These are phyloP conservation scores for Carassius carassius DNA, from an alignment of 2,113 vertebrate genomes.

Conservation along the genomic window DNA sequence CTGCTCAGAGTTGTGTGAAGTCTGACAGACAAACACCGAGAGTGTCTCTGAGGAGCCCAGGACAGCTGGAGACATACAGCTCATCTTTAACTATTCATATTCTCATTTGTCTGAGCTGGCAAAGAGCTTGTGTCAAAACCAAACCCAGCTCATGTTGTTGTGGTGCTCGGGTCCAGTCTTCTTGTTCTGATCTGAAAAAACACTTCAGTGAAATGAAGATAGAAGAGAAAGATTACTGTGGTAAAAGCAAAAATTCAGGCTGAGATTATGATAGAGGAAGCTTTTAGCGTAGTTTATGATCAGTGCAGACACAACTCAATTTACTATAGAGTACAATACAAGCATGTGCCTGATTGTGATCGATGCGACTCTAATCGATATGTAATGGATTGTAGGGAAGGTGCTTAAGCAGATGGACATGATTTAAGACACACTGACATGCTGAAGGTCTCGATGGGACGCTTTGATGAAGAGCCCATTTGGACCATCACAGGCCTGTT, in stretches of 20 bases:
- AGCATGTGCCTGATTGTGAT: neutral
- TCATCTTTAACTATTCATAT: slow-evolving; percentile 1
- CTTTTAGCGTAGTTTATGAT: neutral
- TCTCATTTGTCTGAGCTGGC: neutral
- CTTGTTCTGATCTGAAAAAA: neutral
- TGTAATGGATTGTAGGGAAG: slow-evolving; percentile 5
- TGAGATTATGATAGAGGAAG: neutral
- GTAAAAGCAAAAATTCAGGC: neutral
- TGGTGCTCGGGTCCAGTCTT: neutral
- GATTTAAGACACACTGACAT: slow-evolving; percentile 8
- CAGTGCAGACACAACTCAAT: neutral
- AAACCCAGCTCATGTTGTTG: neutral
- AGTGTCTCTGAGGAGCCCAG: slow-evolving; percentile 1
- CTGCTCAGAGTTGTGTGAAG: slow-evolving; percentile 25
- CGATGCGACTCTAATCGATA: neutral
- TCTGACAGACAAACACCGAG: neutral
- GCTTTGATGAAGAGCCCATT: slow-evolving; percentile 9
- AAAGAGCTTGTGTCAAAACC: neutral
- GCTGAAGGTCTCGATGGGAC: neutral
- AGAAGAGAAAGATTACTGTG: neutral
- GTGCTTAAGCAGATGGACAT: neutral
- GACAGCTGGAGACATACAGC: neutral
- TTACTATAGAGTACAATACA: neutral
- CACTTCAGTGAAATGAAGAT: neutral
- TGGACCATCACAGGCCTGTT: neutral